phyloP scores from a whole-genome alignment of 2,113 vertebrate species.

The Microcebus lehilahytsara region DNA sequence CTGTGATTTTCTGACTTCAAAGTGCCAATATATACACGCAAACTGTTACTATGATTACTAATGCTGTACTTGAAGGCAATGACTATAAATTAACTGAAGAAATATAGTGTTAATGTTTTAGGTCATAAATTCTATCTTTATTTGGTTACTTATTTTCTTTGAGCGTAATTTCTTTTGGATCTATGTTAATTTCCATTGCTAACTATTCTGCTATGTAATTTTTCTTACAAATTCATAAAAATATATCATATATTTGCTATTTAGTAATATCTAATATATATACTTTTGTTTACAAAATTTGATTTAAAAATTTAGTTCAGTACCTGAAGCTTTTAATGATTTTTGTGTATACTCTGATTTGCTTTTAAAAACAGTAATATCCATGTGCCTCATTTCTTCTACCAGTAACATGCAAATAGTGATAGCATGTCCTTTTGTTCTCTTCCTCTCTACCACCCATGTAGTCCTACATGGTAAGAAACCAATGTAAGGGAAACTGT shows the following conservation, averaged over 20 bases:
- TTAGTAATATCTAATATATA: not conserved
- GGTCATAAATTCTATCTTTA: conserved; percentile 9
- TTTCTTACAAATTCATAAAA: conserved; percentile 22
- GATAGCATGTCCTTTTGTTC: not conserved
- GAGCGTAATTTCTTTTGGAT: not conserved
- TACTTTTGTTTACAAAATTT: not conserved
- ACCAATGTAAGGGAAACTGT: not conserved
- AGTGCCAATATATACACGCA: not conserved
- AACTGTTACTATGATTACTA: not conserved
- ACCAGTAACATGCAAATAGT: not conserved
- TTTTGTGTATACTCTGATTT: not conserved
- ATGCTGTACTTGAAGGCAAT: not conserved
- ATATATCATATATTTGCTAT: not conserved
- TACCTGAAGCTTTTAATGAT: not conserved
- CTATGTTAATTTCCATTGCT: not conserved
- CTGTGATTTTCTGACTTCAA: not conserved
- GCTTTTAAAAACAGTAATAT: not conserved
- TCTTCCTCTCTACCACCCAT: not conserved
- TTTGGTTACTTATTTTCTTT: conserved; percentile 36
- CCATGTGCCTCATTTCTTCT: conserved; percentile 11
- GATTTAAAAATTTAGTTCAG: not conserved
- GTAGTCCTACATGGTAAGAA: not conserved
- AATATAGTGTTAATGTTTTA: not conserved
- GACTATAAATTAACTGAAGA: not conserved
- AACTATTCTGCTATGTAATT: not conserved